A percentile compares a stretch with the other conserved stretches of the same genome.
phyloP scores from a whole-genome alignment of 2,888 invertebrate species.

The Tenthredo distinguenda region DNA sequence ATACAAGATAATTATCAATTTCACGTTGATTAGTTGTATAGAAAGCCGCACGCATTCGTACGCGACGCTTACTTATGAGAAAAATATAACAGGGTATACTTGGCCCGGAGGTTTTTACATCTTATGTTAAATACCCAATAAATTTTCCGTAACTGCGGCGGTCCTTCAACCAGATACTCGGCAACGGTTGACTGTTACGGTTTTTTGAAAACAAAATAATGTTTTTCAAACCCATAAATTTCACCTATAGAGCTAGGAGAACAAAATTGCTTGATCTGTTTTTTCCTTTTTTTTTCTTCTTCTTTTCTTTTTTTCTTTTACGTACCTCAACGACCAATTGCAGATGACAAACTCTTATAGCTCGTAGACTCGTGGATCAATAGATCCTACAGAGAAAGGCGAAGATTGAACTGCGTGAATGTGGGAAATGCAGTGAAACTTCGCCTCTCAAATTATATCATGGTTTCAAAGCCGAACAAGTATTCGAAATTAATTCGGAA shows the following conservation, averaged over 20 bases:
- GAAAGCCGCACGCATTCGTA: background rate
- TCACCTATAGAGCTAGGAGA: background rate
- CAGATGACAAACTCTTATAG: background rate
- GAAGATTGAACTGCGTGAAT: background rate
- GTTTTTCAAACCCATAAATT: slow-evolving; percentile 2
- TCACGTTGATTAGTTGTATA: background rate
- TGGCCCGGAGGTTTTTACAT: background rate
- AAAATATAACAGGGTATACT: background rate
- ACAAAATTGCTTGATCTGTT: slow-evolving; percentile 12
- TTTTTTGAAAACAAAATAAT: slow-evolving; percentile 12
- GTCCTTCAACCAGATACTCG: background rate
- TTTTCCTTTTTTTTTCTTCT: background rate
- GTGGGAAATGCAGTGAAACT: background rate
- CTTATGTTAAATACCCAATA: slow-evolving; percentile 24
- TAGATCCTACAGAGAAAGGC: background rate
- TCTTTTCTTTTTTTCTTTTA: background rate
- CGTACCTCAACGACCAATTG: slow-evolving; percentile 1
- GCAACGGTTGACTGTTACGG: slow-evolving; percentile 1
- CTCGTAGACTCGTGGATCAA: background rate
- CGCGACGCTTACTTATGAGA: background rate
- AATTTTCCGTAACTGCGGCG: background rate
- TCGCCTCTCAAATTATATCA: background rate
- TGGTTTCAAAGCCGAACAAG: background rate
- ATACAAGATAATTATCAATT: background rate
- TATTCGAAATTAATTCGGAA: background rate